Percentiles rank a stretch among this genome's conserved stretches.
These are phyloP conservation scores for Lophotriccus pileatus DNA, from an alignment of 2,797 vertebrate species.

Conservation along the genomic window DNA sequence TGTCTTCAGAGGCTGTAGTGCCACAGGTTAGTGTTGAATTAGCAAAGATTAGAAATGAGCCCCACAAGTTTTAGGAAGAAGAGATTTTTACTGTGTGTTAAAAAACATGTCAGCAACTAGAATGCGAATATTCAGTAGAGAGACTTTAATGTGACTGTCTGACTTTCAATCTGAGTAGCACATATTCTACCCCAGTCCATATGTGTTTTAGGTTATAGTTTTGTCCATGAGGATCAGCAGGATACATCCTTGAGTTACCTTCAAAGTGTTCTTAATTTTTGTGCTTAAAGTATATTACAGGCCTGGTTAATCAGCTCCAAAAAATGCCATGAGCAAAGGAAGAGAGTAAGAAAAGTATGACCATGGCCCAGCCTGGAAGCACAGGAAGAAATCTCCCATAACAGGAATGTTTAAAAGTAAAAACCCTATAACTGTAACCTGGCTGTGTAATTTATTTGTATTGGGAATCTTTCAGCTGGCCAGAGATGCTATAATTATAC, in stretches of 20 bases:
- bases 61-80: background rate
- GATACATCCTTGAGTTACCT: background rate
- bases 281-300: background rate
- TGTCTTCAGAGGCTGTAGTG: background rate
- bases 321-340: background rate
- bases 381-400: background rate
- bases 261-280: background rate
- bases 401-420: background rate
- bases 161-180: background rate
- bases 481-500: slow-evolving; percentile 26
- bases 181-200: background rate
- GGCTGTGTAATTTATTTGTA: slow-evolving; percentile 19
- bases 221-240: background rate
- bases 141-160: background rate
- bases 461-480: slow-evolving; percentile 29
- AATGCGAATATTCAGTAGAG: background rate
- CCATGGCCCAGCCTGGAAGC: background rate
- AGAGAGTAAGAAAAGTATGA: background rate
- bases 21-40: background rate
- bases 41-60: background rate
- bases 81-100: background rate
- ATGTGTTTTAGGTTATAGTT: background rate
- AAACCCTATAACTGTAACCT: background rate
- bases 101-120: background rate
- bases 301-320: background rate